A percentile compares a stretch with the other conserved stretches of the same genome.
phyloP scores from a whole-genome alignment of 2,113 vertebrate genomes.

The Dolichallabes microphthalmus region DNA sequence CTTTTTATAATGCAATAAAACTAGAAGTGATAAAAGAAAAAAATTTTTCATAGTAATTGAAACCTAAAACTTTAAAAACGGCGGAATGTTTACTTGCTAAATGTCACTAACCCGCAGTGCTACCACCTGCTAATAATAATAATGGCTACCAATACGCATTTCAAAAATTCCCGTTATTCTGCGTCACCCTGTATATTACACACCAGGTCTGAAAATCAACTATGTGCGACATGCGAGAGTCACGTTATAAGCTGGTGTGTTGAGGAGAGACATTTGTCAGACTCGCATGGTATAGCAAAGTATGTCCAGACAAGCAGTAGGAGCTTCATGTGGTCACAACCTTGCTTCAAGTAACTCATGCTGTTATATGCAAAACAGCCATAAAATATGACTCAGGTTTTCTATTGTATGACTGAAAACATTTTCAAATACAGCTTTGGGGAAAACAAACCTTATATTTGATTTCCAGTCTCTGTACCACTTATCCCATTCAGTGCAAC shows the following conservation, averaged over 20 bases:
- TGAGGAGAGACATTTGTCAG: conserved; percentile 3
- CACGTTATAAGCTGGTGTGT: not conserved
- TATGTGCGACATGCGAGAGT: not conserved
- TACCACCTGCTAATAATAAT: no score
- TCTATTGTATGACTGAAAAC: not conserved
- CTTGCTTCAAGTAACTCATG: conserved; percentile 11
- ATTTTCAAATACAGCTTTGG: not conserved
- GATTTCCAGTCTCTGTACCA: not conserved
- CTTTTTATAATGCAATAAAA: no score
- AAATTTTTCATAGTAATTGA: no score
- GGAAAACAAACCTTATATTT: not conserved
- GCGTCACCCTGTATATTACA: no score
- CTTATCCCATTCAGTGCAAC: no score
- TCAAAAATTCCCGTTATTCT: no score
- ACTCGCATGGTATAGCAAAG: conserved; percentile 19
- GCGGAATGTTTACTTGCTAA: no score
- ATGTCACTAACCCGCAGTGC: no score
- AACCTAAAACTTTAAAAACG: no score
- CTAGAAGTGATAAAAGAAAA: no score
- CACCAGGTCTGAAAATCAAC: not conserved
- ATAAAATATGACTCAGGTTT: conserved; percentile 22
- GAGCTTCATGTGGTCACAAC: conserved; percentile 28
- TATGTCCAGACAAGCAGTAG: conserved; percentile 38
- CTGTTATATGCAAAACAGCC: conserved; percentile 24
- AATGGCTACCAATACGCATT: no score